Evolutionary conservation across 1,140 invertebrate species (phyloP), one percentile per base, ranked within the genome.

Genomic region (Protaetia brevitarsis): DNA sequence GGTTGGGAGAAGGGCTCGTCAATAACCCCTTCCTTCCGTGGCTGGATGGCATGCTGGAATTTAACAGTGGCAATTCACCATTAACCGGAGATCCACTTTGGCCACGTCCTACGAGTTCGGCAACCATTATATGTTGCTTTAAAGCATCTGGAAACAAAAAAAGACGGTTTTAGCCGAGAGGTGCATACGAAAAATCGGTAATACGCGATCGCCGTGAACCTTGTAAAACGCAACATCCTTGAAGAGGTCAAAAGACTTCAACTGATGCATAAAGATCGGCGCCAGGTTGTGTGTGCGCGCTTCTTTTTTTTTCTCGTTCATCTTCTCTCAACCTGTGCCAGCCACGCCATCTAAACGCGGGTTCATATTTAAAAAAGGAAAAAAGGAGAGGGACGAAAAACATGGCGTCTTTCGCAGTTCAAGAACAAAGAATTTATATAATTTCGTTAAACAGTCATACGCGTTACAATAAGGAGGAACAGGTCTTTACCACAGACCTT

Each of bases 121-220:
- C 90, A 81, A 92, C 90, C 90, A 91, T 91, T 84, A 88, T 91
- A 85, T 84, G 87, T 83, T 87, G 87, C 81, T 85, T 86, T 80
- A 86, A 75, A 78, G 83, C 83, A 84, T 87, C 86, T 86, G 82
- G 7, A 84, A 84, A 64, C 68, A 76, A 70, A 69, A 66, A 76
- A 70, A 66, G 65, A 62, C n/a, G 5, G n/a, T 10, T 16, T 58
- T 58, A 58, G 19, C 11, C 11, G 8, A n/a, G 11, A 56, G 23
- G 19, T 56, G 4, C 3, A 13, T 21, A 2, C 51, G 11, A 56
- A 56, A 4, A 56, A 27, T 56, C 23, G n/a, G n/a, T 7, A 34
- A 34, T 7, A 34, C 7, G 7, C 7, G n/a, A 34, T 34, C n/a
- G n/a, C n/a, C n/a, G n/a, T 16, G 23, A 19, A 45, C 41, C 41